These are phyloP conservation scores for Papilio elwesi DNA, from an alignment of 2,888 invertebrate species.

Conservation along the genomic window DNA sequence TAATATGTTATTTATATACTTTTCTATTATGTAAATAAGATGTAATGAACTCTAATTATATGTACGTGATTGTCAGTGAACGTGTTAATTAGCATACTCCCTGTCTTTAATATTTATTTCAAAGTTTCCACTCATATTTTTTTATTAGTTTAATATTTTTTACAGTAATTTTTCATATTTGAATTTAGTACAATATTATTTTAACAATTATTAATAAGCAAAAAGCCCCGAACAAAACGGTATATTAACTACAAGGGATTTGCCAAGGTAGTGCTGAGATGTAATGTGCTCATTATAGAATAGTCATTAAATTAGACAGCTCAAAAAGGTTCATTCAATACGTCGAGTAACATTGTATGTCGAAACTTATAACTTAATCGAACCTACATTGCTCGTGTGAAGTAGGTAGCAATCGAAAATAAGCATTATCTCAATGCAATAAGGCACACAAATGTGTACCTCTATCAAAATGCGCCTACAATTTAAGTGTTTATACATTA, in stretches of 20 bases:
- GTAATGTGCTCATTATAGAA: not conserved
- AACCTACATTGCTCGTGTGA: not conserved
- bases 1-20: too few relatives aligned
- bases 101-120: too few relatives aligned
- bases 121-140: too few relatives aligned
- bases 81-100: too few relatives aligned
- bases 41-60: too few relatives aligned
- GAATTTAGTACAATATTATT: not conserved
- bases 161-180: not conserved
- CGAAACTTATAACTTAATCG: not conserved
- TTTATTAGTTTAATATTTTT: not conserved
- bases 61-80: too few relatives aligned
- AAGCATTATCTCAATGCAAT: not conserved
- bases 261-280: not conserved
- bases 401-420: conserved; percentile 1
- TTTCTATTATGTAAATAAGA: too few relatives aligned
- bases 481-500: not conserved
- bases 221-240: not conserved
- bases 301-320: conserved; percentile 4
- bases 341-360: conserved; percentile 9
- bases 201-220: not conserved
- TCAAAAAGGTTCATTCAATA: not conserved
- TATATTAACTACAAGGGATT: not conserved
- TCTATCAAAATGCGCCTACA: not conserved
- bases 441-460: not conserved